A percentile compares a stretch with the other conserved stretches of the same genome.
Evolutionary conservation across 2,888 invertebrate genomes (phyloP).

Genomic region (Megaustenia siamemsis): DNA sequence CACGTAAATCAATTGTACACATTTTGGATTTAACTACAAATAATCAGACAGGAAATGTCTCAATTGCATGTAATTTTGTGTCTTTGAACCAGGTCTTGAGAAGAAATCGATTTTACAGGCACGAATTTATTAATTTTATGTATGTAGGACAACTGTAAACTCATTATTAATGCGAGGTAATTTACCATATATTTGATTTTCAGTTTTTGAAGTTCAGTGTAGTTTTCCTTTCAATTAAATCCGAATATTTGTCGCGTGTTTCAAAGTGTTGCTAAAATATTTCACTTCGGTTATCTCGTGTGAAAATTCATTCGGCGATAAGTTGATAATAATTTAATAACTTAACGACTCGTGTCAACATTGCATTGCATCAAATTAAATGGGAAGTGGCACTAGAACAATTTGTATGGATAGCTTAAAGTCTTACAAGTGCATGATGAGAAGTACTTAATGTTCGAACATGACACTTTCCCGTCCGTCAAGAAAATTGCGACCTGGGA

Average conservation of each 20-base stretch:
- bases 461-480: not conserved
- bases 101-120: not conserved
- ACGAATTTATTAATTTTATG: constrained; percentile 16
- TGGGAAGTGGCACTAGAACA: not conserved
- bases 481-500: not conserved
- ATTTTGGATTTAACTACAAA: not conserved
- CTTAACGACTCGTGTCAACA: not conserved
- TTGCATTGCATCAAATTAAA: not conserved
- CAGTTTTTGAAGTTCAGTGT: not conserved
- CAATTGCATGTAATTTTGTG: not conserved
- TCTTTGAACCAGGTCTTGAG: not conserved
- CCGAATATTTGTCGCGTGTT: not conserved
- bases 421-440: not conserved
- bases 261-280: not conserved
- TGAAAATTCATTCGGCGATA: no score
- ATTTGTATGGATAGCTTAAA: not conserved
- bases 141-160: not conserved
- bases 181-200: not conserved
- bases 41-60: not conserved
- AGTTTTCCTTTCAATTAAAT: no score
- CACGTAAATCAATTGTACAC: not conserved
- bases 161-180: constrained; percentile 1
- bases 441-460: not conserved
- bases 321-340: constrained; percentile 10
- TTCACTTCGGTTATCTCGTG: no score